Percentiles rank a stretch among this genome's conserved stretches.
These are phyloP conservation scores for Dasysyrphus tricinctus DNA, from an alignment of 2,888 invertebrate species.

Conservation along the genomic window DNA sequence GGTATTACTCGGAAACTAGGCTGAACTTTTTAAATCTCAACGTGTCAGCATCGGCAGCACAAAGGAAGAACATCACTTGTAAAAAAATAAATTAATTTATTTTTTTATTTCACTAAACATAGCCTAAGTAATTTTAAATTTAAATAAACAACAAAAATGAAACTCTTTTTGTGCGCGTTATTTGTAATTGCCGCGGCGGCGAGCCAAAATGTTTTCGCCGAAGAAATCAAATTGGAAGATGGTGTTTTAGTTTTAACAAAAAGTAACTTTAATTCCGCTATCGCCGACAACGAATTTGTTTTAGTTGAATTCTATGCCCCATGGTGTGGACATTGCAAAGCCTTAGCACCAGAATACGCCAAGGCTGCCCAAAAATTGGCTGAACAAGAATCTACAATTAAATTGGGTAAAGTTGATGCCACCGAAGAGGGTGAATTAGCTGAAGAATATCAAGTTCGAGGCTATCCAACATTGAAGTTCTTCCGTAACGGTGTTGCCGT, in stretches of 20 bases:
- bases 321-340: conserved; percentile 99
- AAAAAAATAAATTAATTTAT: conserved; percentile 51
- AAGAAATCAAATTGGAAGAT: conserved; percentile 91
- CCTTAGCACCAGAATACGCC: conserved; percentile 97
- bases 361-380: conserved; percentile 95
- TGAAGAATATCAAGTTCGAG: conserved; percentile 93
- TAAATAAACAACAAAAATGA: conserved; percentile 77
- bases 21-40: conserved; percentile 77
- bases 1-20: too few relatives aligned
- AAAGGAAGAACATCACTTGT: conserved; percentile 46
- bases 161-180: conserved; percentile 81
- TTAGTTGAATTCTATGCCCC: conserved; percentile 99
- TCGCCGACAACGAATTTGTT: conserved; percentile 91
- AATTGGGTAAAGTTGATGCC: conserved; percentile 98
- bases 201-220: conserved; percentile 77
- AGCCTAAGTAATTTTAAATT: conserved; percentile 52
- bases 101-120: conserved; percentile 40
- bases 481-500: conserved; percentile 93
- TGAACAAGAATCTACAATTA: conserved; percentile 92
- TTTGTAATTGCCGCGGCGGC: conserved; percentile 79
- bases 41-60: conserved; percentile 71
- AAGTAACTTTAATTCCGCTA: conserved; percentile 93
- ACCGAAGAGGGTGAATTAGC: conserved; percentile 95
- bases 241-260: conserved; percentile 95
- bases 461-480: conserved; percentile 99